Base-by-base conservation (phyloP, 2,888 invertebrate species). In the Dusona sp. region DNA sequence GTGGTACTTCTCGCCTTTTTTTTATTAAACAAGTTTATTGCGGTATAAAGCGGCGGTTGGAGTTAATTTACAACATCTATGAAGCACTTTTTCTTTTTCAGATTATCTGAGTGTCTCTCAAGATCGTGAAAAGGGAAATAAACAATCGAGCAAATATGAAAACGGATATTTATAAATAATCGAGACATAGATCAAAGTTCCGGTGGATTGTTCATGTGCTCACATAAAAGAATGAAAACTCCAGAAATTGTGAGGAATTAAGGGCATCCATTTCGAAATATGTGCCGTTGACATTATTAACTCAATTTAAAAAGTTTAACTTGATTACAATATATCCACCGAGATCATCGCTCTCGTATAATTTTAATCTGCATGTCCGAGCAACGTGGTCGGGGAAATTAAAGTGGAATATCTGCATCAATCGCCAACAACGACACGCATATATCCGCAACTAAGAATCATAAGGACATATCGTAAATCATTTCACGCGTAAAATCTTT, bases 271-370 rank as follows among this genome's bases (percentile, higher is more conserved):
- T 29, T 57, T 70, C 54, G 57, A 29, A 57, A 25, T 42, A 57
- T 38, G n/a, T n/a, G 51, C n/a, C 9, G 48, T 33, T 11, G 42
- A 16, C 3, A 19, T 61, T 29, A 16, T 67, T 48, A 25, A n/a
- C 19, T 79, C 22, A 45, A 61, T 11, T 61, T 45, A 45, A 64
- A 64, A 33, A 48, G 61, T 79, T 72, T 13, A 72, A 72, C 16
- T 45, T 36, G 42, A 61, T 61, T 61, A 33, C 61, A 42, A 64
- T 16, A 29, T 25, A 33, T 64, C 45, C 29, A n/a, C 16, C 9
- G 45, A 45, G 25, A 75, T 75, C 61, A 75, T 61, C 42, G 45
- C 6, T 29, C 61, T 64, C 29, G 64, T 57, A 57, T 57, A 13
- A 38, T n/a, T 29, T 29, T 16, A 57, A 57, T 61, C 22, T 38